Evolutionary conservation across 2,888 invertebrate species (phyloP), one percentile per base, ranked within the genome.

Genomic region (Tetragonisca angustula): DNA sequence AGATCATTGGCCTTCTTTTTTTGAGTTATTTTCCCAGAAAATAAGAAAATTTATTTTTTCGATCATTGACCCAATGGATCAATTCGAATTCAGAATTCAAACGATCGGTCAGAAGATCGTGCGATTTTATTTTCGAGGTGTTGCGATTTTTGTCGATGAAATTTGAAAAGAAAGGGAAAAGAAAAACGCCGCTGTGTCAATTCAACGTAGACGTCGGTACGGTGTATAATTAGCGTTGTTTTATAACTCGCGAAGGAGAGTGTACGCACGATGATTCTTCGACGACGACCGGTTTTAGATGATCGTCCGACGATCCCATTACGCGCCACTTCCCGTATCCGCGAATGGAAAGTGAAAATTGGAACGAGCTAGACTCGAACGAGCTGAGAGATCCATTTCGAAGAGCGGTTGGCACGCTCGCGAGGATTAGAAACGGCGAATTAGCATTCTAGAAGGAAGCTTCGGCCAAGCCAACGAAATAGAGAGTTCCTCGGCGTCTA

Each of bases 341-440:
- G 73, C 65, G 84, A 87, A 90, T 91, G 91, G 91, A 94, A 93
- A 94, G 94, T 94, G 93, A 93, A 93, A 93, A 93, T 92, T 90
- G 88, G 88, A 91, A 91, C 91, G 89, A 84, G 83, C 79, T 74
- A 67, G 50, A 52, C 79, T 32, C 73, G 36, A 36, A 56, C 78
- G 72, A 81, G 76, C 83, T 76, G 77, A 85, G 13, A n/a, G 84
- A 87, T 86, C 84, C 82, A 85, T 81, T 91, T 90, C 76, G 86
- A 82, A 87, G 83, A 78, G 75, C 76, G 78, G 78, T 76, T 79
- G 83, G 83, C 82, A 82, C 75, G 76, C 76, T 76, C 71, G 84
- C 80, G 75, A 79, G 91, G 91, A 93, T 93, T 93, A 93, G 92
- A 93, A 93, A 92, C 91, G 88, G 76, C 81, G 87, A 90, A 93